Evolutionary conservation across 1,140 invertebrate genomes (phyloP), one percentile per base, ranked within the genome.

Genomic region (Ganaspis sp.): DNA sequence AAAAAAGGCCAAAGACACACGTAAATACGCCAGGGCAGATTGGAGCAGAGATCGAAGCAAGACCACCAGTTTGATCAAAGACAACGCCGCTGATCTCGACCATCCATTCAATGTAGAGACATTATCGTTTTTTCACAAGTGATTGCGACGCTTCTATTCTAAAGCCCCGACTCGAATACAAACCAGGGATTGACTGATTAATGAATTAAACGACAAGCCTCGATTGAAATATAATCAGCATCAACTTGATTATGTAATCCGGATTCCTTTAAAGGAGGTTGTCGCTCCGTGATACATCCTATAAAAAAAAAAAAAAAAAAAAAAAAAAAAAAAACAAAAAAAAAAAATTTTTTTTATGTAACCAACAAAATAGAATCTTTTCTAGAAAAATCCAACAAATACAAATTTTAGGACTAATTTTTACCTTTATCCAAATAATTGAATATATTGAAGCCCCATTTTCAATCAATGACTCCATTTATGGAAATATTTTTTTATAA

Each of bases 41-140:
- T 76, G 70, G 38, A 72, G 38, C n/a, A 72, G 26, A 17, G 40
- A 75, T 75, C 45, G 53, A 54, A 17, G 37, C 38, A 23, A 37
- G 58, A 73, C 26, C 40, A 70, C 26, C 54, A 42, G 54, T 15
- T 69, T 53, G 70, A 76, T 76, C 75, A 76, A 76, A 76, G 75
- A 15, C 17, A 4, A 9, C 21, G 38, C 70, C 75, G 70, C 70
- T 29, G 2, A 70, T 70, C 54, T 54, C 12, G 34, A 21, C 26
- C 54, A 73, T 73, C 49, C 53, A 64, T 72, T 72, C 26, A 64
- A n/a, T 29, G 23, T 64, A 64, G 58, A 64, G 26, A n/a, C 58
- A 64, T 64, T 29, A 64, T 64, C 58, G 23, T 64, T 64, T 64
- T 26, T 64, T 64, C 26, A 29, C 2, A 64, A 64, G 23, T 64